Conservation (phyloP, 2,113 vertebrate species). For the Entelurus aequoreus region DNA sequence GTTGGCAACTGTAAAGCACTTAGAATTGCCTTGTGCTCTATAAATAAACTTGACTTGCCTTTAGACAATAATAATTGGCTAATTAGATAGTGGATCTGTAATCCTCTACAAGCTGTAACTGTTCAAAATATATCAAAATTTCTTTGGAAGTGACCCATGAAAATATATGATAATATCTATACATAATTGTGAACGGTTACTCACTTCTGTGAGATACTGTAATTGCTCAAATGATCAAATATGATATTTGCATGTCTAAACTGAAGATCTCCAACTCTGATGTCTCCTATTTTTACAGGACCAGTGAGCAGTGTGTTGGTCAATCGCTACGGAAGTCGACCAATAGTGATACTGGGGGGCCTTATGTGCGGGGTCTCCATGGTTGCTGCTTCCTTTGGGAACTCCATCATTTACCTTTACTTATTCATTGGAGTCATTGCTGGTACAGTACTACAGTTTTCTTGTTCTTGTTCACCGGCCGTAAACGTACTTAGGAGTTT, state of each 20-base stretch:
- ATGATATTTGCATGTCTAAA: neutral
- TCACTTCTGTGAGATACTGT: no score
- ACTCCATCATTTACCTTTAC: constrained; percentile 76
- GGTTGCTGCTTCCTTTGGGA: constrained; percentile 75
- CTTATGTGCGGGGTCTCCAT: constrained; percentile 73
- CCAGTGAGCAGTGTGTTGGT: constrained; percentile 77
- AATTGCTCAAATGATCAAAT: neutral
- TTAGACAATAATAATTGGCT: no score
- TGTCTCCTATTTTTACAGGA: constrained; percentile 51
- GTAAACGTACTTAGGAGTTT: neutral
- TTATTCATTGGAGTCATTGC: constrained; percentile 76
- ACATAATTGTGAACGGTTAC: no score
- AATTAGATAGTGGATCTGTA: no score
- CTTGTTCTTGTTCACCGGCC: neutral
- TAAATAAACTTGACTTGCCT: no score
- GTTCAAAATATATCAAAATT: no score
- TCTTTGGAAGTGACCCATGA: no score
- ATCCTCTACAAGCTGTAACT: no score
- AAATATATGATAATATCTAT: no score
- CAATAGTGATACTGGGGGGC: constrained; percentile 76
- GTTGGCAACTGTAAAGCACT: no score
- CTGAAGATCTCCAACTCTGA: neutral
- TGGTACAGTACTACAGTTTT: constrained; percentile 56
- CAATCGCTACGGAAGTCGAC: constrained; percentile 75
- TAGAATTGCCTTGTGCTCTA: no score